Evolutionary conservation across 2,888 invertebrate genomes (phyloP).

Genomic region (Sicus ferrugineus): DNA sequence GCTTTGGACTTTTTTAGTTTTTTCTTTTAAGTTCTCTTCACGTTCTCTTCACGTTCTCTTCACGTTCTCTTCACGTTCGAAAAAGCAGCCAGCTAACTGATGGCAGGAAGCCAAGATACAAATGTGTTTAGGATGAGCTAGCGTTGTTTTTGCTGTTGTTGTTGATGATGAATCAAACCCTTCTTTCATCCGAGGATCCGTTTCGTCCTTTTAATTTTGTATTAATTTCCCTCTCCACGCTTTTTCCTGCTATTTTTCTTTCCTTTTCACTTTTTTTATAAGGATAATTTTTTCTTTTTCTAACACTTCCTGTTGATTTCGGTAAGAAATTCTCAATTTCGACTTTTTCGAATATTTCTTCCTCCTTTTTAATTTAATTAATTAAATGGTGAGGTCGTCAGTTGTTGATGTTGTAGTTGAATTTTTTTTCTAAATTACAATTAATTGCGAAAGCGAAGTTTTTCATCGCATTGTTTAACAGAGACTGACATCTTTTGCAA

Average conservation of each 20-base stretch:
- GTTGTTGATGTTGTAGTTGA: slow-evolving; percentile 9
- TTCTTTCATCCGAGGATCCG: background rate
- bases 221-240: background rate
- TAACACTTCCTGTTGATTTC: slow-evolving; percentile 20
- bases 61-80: background rate
- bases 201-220: background rate
- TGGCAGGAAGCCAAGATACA: background rate
- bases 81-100: background rate
- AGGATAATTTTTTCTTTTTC: background rate
- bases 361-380: background rate
- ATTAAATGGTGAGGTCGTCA: slow-evolving; percentile 19
- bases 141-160: background rate
- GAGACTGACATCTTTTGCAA: background rate
- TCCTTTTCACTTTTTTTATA: background rate
- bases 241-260: background rate
- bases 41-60: background rate
- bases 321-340: slow-evolving; percentile 22
- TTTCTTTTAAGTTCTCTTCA: background rate
- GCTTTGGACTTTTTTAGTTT: background rate
- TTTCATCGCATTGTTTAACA: background rate
- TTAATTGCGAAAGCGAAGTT: background rate
- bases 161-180: background rate
- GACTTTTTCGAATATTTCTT: slow-evolving; percentile 11
- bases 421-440: background rate
- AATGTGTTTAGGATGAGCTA: background rate